Evolutionary conservation across 1,140 invertebrate genomes (phyloP).

Genomic region (Drosophila pseudoobscura): DNA sequence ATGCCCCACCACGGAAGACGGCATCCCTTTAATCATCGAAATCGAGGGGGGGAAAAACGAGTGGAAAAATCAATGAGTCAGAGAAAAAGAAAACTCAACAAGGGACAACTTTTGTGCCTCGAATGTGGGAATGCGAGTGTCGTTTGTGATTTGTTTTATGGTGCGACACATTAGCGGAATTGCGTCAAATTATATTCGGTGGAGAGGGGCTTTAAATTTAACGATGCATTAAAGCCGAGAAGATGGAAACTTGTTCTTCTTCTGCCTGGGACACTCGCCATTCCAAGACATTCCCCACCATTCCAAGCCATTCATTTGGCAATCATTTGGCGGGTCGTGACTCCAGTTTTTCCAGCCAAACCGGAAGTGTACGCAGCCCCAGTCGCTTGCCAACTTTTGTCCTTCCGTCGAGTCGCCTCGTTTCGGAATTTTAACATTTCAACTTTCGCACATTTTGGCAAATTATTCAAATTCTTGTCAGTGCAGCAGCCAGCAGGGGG

Average conservation of each 20-base stretch:
- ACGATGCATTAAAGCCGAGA: constrained; percentile 70
- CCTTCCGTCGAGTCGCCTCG: constrained; percentile 34
- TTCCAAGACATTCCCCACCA: background rate
- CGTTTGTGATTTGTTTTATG: constrained; percentile 57
- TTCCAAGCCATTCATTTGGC: constrained; percentile 67
- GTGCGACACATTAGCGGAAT: constrained; percentile 73
- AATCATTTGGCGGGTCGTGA: constrained; percentile 78
- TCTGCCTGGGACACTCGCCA: constrained; percentile 30
- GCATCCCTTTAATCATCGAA: background rate
- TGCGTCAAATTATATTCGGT: constrained; percentile 66
- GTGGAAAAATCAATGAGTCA: background rate
- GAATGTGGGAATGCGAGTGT: background rate
- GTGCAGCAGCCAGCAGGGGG: constrained; percentile 39
- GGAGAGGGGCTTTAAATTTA: constrained; percentile 64
- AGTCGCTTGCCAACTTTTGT: constrained; percentile 67
- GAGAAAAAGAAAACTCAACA: constrained; percentile 8
- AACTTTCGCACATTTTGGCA: constrained; percentile 76
- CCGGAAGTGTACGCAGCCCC: constrained; percentile 64
- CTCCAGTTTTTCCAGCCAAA: constrained; percentile 62
- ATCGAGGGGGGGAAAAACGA: background rate
- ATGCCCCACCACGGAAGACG: background rate
- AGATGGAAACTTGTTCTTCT: constrained; percentile 32
- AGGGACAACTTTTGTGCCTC: constrained; percentile 17
- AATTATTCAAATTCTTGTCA: constrained; percentile 82
- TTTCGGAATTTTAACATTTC: constrained; percentile 79